phyloP scores from a whole-genome alignment of 2,113 vertebrate genomes.

The Mustelus asterias region DNA sequence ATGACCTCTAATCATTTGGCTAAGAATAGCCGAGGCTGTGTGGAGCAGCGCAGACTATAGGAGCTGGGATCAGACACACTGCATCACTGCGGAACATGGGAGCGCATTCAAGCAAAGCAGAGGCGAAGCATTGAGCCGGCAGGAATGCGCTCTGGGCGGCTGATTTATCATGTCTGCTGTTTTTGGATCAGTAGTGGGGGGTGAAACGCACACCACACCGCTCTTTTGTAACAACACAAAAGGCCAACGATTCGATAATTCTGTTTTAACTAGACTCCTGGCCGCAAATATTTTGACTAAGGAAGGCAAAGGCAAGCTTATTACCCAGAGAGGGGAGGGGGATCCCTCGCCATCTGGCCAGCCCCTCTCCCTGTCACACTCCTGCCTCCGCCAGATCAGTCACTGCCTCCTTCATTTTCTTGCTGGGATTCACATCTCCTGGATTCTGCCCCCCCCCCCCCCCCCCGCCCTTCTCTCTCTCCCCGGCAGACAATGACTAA shows the following conservation, averaged over 20 bases:
- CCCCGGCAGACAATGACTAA: conserved; percentile 64
- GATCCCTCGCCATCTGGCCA: conserved; percentile 49
- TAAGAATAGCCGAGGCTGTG: background rate
- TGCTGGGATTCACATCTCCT: conserved; percentile 61
- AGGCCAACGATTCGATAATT: conserved; percentile 39
- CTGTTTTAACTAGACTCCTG: background rate
- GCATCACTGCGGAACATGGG: background rate
- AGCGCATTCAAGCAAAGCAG: background rate
- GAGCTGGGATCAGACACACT: background rate
- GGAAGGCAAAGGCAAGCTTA: conserved; percentile 40
- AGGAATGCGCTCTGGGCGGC: background rate
- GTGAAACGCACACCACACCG: too few relatives aligned
- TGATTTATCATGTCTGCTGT: conserved; percentile 14
- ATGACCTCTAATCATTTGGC: background rate
- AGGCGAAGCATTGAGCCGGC: background rate
- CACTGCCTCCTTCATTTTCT: conserved; percentile 71
- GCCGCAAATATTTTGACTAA: conserved; percentile 43
- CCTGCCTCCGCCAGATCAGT: conserved; percentile 55
- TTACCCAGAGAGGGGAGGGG: conserved; percentile 43
- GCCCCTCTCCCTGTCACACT: conserved; percentile 49
- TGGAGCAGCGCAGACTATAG: background rate
- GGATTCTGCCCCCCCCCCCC: conserved; percentile 51
- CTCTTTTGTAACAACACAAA: conserved; percentile 42
- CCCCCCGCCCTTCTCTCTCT: background rate
- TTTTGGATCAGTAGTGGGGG: background rate